Evolutionary conservation across 2,888 invertebrate genomes (phyloP), one percentile per base, ranked within the genome.

Genomic region (Ennomos erosarius): DNA sequence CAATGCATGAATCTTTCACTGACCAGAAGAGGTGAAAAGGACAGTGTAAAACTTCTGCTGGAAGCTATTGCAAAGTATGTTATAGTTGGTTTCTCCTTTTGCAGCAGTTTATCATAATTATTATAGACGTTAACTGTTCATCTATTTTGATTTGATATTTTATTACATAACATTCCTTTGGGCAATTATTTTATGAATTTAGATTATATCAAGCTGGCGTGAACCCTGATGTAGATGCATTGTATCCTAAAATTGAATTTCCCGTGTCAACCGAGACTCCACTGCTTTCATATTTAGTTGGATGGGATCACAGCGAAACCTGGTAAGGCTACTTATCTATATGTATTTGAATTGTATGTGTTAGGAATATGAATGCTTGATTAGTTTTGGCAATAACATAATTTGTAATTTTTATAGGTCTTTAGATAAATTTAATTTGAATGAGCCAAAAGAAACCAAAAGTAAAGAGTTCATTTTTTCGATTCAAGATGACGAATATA

Each of bases 221-320:
- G 6, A 94, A 95, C 58, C 93, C 96, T 0, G 92, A 95, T 67
- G 81, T 97, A 8, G 88, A 95, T 6, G 93, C 93, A 11, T 82
- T 98, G 3, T 97, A 97, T 78, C 96, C 97, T 0, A 81, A 87
- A 48, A 87, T 97, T 0, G 73, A 94, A 50, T 97, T 94, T 74
- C 98, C 98, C 0, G 98, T 98, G 0, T 95, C 97, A 6, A 93
- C 95, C 9, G 95, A 96, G 43, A 98, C 98, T 0, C 94, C 96
- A 0, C 94, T 95, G 90, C 93, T 98, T 36, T 94, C 96, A 1
- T 95, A 96, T 1, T 86, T 95, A n/a, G 93, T 98, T 11, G 93
- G 93, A 58, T 98, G 98, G 97, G 96, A 97, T 65, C 97, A 98
- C 71, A 88, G 90, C n/a, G 93, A 94, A 48, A 92, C 94, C 51